Evolutionary conservation across 1,140 invertebrate genomes (phyloP), one percentile per base, ranked within the genome.

Genomic region (Odontomachus brunneus): DNA sequence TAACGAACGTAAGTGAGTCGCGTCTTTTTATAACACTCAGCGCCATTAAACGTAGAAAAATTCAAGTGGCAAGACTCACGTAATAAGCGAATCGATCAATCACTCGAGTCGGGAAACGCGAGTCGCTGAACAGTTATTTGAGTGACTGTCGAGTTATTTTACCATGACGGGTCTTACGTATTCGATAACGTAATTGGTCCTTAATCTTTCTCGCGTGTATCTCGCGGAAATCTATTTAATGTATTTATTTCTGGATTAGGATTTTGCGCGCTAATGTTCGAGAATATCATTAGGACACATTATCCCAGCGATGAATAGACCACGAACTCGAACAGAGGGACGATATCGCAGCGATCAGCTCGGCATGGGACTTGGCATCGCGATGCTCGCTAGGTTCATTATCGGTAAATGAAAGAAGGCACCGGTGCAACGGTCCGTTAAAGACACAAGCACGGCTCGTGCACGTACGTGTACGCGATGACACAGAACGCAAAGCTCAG

Each of bases 371-470:
- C 15, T 63, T n/a, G 33, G 38, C 55, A 65, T 72, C 66, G 66
- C 63, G 84, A 83, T 63, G 48, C 26, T n/a, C 65, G 9, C 38
- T 11, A 11, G 9, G 62, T 83, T 83, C 44, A 62, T 74, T 83
- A 84, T 69, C 69, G 55, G 48, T n/a, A n/a, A 72, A 78, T 49
- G 22, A 60, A 48, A 65, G 62, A 73, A 78, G 74, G 74, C 81
- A 81, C 53, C 62, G 66, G 22, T n/a, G 51, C 29, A 49, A 17
- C 67, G 82, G 60, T 72, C 84, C 82, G 67, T 84, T 84, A 84
- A 80, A 82, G 53, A 80, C 62, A 86, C 74, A 69, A 62, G 71
- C 51, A 63, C 51, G 71, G 67, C 62, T 62, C 19, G 48, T 44
- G 38, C 38, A 19, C 26, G 22, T n/a, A 44, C 22, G 15, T n/a